Evolutionary conservation across 2,797 vertebrate genomes (phyloP).

Genomic region (Xenentodon cancila): DNA sequence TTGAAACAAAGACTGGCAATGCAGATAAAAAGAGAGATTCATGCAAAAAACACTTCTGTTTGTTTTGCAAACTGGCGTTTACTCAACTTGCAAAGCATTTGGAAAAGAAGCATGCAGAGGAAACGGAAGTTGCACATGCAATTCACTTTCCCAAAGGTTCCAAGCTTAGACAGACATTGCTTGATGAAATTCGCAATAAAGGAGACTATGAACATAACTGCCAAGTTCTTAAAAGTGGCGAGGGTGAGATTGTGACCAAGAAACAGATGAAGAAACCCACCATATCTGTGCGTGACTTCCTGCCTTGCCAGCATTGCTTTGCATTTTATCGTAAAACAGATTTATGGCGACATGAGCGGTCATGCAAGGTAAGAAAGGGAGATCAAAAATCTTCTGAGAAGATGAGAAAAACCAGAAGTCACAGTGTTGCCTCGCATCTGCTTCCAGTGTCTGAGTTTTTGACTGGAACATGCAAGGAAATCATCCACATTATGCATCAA

Average conservation of each 20-base stretch:
- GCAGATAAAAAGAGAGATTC: constrained; percentile 45
- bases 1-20: constrained; percentile 19
- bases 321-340: constrained; percentile 77
- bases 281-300: constrained; percentile 69
- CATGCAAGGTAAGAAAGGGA: constrained; percentile 68
- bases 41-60: constrained; percentile 72
- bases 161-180: constrained; percentile 69
- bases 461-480: constrained; percentile 74
- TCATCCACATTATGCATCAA: constrained; percentile 78
- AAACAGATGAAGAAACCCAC: constrained; percentile 54
- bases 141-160: constrained; percentile 75
- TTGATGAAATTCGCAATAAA: constrained; percentile 75
- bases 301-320: constrained; percentile 76
- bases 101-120: constrained; percentile 69
- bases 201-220: constrained; percentile 74
- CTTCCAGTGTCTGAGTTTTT: constrained; percentile 69
- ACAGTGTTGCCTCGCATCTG: constrained; percentile 45
- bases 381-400: constrained; percentile 52
- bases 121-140: constrained; percentile 72
- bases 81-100: constrained; percentile 73
- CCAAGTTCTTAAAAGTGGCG: constrained; percentile 62
- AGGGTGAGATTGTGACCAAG: constrained; percentile 64
- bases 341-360: constrained; percentile 74
- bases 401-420: constrained; percentile 25
- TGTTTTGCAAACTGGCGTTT: constrained; percentile 74